Evolutionary conservation across 1,140 invertebrate genomes (phyloP), one percentile per base, ranked within the genome.

Genomic region (Aphelinus atriplicis): DNA sequence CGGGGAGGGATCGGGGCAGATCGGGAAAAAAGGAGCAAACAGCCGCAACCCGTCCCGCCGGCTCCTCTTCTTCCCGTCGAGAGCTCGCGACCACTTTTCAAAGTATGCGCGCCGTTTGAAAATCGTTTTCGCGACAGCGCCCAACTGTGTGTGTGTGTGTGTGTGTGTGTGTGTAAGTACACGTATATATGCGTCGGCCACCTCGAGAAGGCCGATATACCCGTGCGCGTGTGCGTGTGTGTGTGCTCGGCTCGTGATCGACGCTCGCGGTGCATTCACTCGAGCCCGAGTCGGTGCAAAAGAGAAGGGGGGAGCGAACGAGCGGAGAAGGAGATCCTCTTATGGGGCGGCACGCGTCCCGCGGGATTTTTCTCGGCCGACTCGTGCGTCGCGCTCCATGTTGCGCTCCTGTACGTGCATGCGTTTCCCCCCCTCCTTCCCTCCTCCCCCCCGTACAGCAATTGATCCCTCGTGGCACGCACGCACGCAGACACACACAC

Each of bases 351-450:
- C 66, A 56, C 67, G 51, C 67, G 67, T 69, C 67, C 57, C 67
- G 9, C 57, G 67, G 57, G 67, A 69, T 69, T 69, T 69, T 69
- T 69, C 67, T 68, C 66, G 9, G 55, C 67, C 7, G 9, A 46
- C 26, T n/a, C 46, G 42, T 55, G 9, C 69, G 61, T 47, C 45
- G n/a, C 4, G 53, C 65, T 45, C 51, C 26, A 26, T 26, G 26
- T 26, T 26, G 26, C 26, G 26, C 26, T 26, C 26, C 26, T 26
- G 26, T 26, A 26, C 26, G 26, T 26, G 26, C 26, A 26, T 26
- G 26, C 26, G 26, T 26, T 26, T 26, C 26, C 26, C 26, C 26
- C 26, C 26, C 26, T 26, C 26, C 26, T 26, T 26, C 26, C 26
- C 26, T 26, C 26, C 26, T 26, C 26, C 26, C 26, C 26, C 26